A percentile compares a stretch with the other conserved stretches of the same genome.
These are phyloP conservation scores for Motacilla alba DNA, from an alignment of 2,113 vertebrate species.

Conservation along the genomic window DNA sequence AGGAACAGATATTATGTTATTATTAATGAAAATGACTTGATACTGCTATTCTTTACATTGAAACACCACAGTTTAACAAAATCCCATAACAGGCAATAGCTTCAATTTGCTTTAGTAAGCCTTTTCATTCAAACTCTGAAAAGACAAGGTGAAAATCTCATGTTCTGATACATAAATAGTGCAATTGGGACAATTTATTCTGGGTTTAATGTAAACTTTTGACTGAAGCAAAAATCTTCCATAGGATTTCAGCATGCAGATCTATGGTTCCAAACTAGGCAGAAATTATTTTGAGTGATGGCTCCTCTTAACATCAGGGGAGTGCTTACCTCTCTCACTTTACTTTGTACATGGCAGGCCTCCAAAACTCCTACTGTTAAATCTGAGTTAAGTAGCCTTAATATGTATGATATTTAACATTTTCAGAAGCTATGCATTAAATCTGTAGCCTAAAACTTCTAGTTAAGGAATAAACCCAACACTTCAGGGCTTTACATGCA, in stretches of 20 bases:
- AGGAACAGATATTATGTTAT: not conserved
- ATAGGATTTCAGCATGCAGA: not conserved
- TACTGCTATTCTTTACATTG: slow-evolving; percentile 4
- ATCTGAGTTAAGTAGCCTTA: slow-evolving; percentile 57
- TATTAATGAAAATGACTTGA: not conserved
- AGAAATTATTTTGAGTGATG: slow-evolving; percentile 32
- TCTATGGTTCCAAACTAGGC: not conserved
- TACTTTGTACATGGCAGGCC: slow-evolving; percentile 35
- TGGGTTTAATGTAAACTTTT: slow-evolving; percentile 2
- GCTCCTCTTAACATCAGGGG: not conserved
- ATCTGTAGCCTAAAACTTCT: slow-evolving; percentile 10
- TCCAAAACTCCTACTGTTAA: slow-evolving; percentile 52
- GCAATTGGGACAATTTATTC: not conserved
- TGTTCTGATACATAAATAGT: not conserved
- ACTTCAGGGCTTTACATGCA: not conserved
- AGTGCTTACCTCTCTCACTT: slow-evolving; percentile 31
- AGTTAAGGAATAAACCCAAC: slow-evolving; percentile 1
- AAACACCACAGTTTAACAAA: not conserved
- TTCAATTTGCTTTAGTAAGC: not conserved
- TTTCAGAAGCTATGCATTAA: slow-evolving; percentile 42
- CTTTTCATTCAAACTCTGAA: not conserved
- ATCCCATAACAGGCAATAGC: not conserved
- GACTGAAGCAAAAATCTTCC: not conserved
- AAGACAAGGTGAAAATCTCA: not conserved
- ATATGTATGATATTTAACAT: slow-evolving; percentile 51